Percentiles rank a stretch among this genome's conserved stretches.
Conservation (phyloP, 1,140 invertebrate species). For the Sesamia nonagrioides region DNA sequence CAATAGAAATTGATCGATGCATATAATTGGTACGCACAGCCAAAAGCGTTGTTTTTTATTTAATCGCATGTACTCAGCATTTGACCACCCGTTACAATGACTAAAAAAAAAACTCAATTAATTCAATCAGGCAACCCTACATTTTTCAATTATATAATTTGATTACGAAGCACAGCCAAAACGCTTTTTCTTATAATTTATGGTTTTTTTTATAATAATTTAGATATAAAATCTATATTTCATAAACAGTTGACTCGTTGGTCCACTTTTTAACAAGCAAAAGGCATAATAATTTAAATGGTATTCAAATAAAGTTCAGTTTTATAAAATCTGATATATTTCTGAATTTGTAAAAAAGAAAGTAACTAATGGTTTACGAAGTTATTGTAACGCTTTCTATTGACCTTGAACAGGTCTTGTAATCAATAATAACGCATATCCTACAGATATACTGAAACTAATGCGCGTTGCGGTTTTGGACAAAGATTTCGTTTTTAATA, state of each 20-base stretch:
- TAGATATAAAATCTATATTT: conserved; percentile 69
- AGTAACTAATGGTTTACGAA: not conserved
- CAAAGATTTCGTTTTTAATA: conserved; percentile 21
- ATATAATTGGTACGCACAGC: conserved; percentile 35
- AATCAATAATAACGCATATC: conserved; percentile 24
- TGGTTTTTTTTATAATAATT: conserved; percentile 54
- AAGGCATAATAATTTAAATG: conserved; percentile 74
- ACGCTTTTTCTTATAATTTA: conserved; percentile 68
- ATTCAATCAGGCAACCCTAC: conserved; percentile 42
- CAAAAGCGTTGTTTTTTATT: conserved; percentile 38
- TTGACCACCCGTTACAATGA: conserved; percentile 49
- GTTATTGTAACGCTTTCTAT: not conserved
- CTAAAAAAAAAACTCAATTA: conserved; percentile 26
- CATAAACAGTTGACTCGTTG: conserved; percentile 83
- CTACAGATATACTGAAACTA: conserved; percentile 17
- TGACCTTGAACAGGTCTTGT: conserved; percentile 9
- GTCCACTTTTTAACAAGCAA: conserved; percentile 83
- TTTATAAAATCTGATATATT: conserved; percentile 20
- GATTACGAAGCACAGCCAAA: conserved; percentile 75
- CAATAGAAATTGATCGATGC: conserved; percentile 29
- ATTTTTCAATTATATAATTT: conserved; percentile 48
- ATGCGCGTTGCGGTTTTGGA: conserved; percentile 32
- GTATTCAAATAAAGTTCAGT: conserved; percentile 24
- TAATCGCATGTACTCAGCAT: conserved; percentile 33
- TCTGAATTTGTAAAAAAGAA: not conserved